phyloP scores from a whole-genome alignment of 2,113 vertebrate species.

The Petaurus breviceps region DNA sequence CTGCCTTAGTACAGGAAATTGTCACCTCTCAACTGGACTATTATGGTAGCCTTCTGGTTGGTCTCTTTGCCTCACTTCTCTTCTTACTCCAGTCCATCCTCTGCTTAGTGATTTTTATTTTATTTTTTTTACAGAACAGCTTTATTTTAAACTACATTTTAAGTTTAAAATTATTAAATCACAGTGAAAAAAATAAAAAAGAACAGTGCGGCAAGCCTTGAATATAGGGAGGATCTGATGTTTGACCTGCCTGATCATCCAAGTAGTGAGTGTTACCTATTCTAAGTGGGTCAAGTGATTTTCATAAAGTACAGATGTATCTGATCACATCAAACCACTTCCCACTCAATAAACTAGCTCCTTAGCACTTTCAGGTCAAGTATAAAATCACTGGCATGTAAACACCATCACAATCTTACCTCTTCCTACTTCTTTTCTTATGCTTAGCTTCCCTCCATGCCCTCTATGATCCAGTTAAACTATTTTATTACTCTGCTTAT shows the following conservation, averaged over 20 bases:
- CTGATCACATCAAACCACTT: background rate
- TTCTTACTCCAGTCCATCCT: background rate
- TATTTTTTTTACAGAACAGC: too few relatives aligned
- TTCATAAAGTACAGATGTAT: background rate
- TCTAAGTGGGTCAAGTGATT: background rate
- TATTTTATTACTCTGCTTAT: background rate
- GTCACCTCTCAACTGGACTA: background rate
- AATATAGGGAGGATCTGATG: too few relatives aligned
- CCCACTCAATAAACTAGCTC: background rate
- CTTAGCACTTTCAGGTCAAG: background rate
- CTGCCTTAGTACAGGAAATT: background rate
- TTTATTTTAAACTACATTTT: too few relatives aligned
- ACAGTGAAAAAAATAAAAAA: too few relatives aligned
- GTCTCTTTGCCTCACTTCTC: background rate
- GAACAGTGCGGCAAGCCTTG: too few relatives aligned
- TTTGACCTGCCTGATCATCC: too few relatives aligned
- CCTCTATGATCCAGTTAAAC: background rate
- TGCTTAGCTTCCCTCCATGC: background rate
- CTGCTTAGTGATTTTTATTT: background rate
- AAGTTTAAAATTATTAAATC: too few relatives aligned
- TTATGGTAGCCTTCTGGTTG: background rate
- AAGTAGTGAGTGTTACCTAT: too few relatives aligned
- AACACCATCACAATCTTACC: background rate
- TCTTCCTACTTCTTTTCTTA: background rate
- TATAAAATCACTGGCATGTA: background rate